Evolutionary conservation across 2,797 vertebrate species (phyloP), one percentile per base, ranked within the genome.

Genomic region (Malurus leucopterus): DNA sequence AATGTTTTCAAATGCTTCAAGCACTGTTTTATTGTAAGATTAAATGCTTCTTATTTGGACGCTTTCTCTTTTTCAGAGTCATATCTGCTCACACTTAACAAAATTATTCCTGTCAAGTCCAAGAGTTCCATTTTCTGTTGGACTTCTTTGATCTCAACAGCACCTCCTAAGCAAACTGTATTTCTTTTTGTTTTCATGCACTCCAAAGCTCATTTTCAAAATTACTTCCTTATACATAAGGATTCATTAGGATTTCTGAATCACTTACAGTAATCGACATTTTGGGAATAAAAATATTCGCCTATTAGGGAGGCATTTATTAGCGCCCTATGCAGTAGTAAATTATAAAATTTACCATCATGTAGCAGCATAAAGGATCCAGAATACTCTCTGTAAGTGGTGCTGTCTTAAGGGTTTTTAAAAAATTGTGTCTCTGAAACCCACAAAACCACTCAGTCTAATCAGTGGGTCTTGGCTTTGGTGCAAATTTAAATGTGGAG

Each of bases 11-110:
- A 90, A 86, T 68, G 49, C 53, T 89, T 89, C 77, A 86, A 79
- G 32, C n/a, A 61, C 53, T 84, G 46, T 79, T 95, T 95, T 89
- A 77, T 68, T 79, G 57, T 84, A 93, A 90, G 90, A 95, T 92
- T 88, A 92, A 93, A 86, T 88, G 82, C 70, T 65, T 89, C 43
- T 79, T 86, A 82, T 88, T 90, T 93, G 85, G 82, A 86, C 87
- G 70, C 83, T 87, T 90, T 64, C 40, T 88, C 68, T 88, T 84
- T 82, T 82, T 34, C 29, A 86, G 72, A 88, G 49, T 64, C 71
- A 47, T 87, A 91, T 30, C 55, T 88, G 36, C 75, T 88, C 84
- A 64, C 65, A 91, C 57, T 93, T 90, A 89, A 36, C 55, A 88
- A 90, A 94, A 90, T 90, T 93, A 88, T 82, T 92, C 69, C 72